These are phyloP conservation scores for Thelaira solivaga DNA, from an alignment of 2,888 invertebrate species.

Conservation along the genomic window DNA sequence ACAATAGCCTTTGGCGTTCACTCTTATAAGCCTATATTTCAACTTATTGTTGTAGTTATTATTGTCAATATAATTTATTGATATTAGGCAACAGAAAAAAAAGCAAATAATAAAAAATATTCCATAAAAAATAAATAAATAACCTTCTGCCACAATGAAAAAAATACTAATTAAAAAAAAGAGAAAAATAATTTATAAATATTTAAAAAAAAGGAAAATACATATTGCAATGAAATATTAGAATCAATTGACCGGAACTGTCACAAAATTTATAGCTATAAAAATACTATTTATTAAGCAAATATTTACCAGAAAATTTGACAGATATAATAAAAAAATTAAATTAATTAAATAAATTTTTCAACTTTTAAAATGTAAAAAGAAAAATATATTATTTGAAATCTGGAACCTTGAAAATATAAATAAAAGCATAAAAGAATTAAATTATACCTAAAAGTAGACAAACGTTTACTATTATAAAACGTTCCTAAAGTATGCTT, in stretches of 20 bases:
- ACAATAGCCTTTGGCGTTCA: conserved; percentile 11
- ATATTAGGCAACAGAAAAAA: not conserved
- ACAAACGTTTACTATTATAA: not conserved
- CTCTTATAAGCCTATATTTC: conserved; percentile 13
- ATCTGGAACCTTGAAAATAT: no score
- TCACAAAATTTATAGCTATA: not conserved
- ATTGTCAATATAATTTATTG: conserved; percentile 42
- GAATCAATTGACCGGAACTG: conserved; percentile 2
- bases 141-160: conserved; percentile 8
- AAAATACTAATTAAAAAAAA: not conserved
- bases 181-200: not conserved
- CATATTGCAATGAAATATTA: not conserved
- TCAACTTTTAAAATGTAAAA: no score
- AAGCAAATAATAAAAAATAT: conserved; percentile 3
- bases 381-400: no score
- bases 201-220: not conserved
- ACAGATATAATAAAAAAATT: not conserved
- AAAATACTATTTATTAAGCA: not conserved
- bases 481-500: not conserved
- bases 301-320: not conserved
- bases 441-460: not conserved
- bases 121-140: not conserved
- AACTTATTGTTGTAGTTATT: conserved; percentile 11
- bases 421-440: not conserved
- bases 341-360: not conserved